Evolutionary conservation across 2,888 invertebrate species (phyloP).

Genomic region (Phrixothrix hirtus): DNA sequence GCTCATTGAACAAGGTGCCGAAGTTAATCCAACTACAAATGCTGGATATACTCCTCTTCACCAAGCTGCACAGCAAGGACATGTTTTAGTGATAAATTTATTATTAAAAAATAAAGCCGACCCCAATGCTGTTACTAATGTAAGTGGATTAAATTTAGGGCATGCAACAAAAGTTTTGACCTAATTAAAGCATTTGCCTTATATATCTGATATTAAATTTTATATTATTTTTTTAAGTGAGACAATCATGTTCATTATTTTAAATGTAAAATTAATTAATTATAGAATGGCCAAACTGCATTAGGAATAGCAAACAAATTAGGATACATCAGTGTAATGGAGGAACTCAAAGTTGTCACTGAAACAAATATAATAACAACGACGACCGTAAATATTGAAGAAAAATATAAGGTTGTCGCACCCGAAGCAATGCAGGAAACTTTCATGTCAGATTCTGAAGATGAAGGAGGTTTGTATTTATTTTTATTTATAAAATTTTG

Average conservation of each 20-base stretch:
- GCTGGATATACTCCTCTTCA: conserved; percentile 94
- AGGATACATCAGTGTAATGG: conserved; percentile 97
- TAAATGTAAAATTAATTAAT: too few species aligned
- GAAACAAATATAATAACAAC: conserved; percentile 69
- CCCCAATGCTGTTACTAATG: conserved; percentile 92
- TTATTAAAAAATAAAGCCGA: conserved; percentile 91
- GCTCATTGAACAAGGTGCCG: conserved; percentile 85
- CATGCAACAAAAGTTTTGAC: too few species aligned
- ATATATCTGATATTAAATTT: too few species aligned
- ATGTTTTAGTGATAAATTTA: conserved; percentile 90
- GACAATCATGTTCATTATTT: too few species aligned
- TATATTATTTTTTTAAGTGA: too few species aligned
- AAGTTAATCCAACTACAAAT: conserved; percentile 77
- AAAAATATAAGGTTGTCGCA: conserved; percentile 95
- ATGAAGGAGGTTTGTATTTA: conserved; percentile 84
- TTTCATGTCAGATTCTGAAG: conserved; percentile 98
- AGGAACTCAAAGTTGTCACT: conserved; percentile 90
- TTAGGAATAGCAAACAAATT: conserved; percentile 94
- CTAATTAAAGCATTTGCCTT: too few species aligned
- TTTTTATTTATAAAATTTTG: conserved; percentile 24
- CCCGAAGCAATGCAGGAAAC: conserved; percentile 99
- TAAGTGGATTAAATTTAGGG: conserved; percentile 63
- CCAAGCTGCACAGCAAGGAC: conserved; percentile 98
- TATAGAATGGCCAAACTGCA: conserved; percentile 94
- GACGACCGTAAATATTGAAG: conserved; percentile 69